Percentiles rank a stretch among this genome's conserved stretches.
Conservation (phyloP, 2,797 vertebrate genomes). For the Perodicticus potto region DNA sequence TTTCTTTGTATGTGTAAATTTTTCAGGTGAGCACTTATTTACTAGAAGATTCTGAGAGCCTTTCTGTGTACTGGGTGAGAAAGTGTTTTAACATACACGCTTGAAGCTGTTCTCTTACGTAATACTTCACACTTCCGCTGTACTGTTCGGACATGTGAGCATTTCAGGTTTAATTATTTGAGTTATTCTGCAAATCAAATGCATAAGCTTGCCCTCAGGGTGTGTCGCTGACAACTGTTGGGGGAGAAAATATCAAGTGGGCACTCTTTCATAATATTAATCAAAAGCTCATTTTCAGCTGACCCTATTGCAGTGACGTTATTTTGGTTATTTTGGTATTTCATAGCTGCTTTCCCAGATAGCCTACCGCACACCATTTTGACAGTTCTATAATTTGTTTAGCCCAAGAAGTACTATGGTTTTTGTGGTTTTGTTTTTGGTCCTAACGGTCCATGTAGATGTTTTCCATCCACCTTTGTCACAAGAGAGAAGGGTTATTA, state of each 20-base stretch:
- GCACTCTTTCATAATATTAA: slow-evolving; percentile 11
- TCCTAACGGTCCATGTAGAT: neutral
- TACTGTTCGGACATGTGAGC: neutral
- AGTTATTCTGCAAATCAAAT: neutral
- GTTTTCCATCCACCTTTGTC: slow-evolving; percentile 26
- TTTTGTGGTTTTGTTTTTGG: slow-evolving; percentile 48
- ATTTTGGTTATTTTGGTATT: slow-evolving; percentile 35
- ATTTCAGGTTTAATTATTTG: slow-evolving; percentile 29
- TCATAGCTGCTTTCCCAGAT: neutral
- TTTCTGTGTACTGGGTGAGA: slow-evolving; percentile 16
- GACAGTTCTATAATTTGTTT: neutral
- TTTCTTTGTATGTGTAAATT: neutral
- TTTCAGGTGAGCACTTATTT: slow-evolving; percentile 42
- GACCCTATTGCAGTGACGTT: neutral
- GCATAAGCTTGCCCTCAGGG: neutral
- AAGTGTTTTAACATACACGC: neutral
- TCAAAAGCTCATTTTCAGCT: slow-evolving; percentile 21
- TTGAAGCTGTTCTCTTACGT: neutral
- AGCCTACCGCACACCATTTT: slow-evolving; percentile 17
- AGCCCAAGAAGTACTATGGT: neutral
- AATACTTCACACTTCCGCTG: neutral
- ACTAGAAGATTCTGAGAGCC: neutral
- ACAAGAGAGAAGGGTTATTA: slow-evolving; percentile 37
- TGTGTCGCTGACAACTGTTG: neutral
- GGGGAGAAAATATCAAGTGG: neutral